Percentiles rank a stretch among this genome's conserved stretches.
phyloP scores from a whole-genome alignment of 2,888 invertebrate species.

The Lasioglossum oenotherae region DNA sequence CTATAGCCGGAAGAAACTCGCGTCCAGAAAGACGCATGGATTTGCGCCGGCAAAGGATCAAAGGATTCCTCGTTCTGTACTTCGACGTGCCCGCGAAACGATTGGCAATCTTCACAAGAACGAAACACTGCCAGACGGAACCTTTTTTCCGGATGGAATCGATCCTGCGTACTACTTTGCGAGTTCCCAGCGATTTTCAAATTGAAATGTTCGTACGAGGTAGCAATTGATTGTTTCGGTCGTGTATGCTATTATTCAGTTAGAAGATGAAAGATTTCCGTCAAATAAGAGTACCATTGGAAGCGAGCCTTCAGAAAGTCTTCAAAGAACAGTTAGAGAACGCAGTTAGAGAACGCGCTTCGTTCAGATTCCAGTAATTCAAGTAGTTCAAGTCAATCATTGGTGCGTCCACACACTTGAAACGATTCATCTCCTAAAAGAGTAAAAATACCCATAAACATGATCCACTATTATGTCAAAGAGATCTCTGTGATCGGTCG shows the following conservation, averaged over 20 bases:
- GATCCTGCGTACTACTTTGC: neutral
- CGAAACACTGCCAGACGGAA: slow-evolving; percentile 2
- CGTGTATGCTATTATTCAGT: neutral
- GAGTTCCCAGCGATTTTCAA: neutral
- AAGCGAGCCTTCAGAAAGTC: neutral
- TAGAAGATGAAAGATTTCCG: no score
- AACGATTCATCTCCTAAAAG: neutral
- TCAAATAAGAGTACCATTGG: neutral
- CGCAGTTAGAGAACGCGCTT: neutral
- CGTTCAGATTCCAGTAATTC: neutral
- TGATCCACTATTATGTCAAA: no score
- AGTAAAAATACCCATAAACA: neutral
- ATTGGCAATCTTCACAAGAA: slow-evolving; percentile 26
- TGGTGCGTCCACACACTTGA: no score
- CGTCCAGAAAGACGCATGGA: slow-evolving; percentile 14
- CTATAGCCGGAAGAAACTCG: slow-evolving; percentile 5
- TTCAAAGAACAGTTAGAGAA: neutral
- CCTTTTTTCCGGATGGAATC: neutral
- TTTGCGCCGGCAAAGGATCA: slow-evolving; percentile 12
- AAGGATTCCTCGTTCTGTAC: slow-evolving; percentile 6
- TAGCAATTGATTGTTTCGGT: neutral
- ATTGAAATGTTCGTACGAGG: neutral
- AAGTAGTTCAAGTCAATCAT: neutral
- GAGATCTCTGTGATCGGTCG: neutral
- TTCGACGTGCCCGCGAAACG: slow-evolving; percentile 8